A percentile compares a stretch with the other conserved stretches of the same genome.
Evolutionary conservation across 2,797 vertebrate genomes (phyloP).

Genomic region (Neosalanx taihuensis): DNA sequence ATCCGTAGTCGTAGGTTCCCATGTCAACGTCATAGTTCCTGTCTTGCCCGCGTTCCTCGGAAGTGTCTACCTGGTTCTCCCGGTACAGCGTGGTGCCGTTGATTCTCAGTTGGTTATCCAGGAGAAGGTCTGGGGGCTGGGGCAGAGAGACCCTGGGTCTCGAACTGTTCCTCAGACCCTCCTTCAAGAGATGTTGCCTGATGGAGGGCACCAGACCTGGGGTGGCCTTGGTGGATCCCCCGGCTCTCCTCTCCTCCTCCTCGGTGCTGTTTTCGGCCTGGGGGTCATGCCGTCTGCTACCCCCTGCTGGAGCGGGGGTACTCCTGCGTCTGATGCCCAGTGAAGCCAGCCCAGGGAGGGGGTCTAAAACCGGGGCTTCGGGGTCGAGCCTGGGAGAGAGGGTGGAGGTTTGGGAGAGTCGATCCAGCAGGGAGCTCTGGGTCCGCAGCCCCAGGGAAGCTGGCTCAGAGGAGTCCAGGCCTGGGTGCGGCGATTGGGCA

Average conservation of each 20-base stretch:
- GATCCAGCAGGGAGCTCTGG: conserved; percentile 42
- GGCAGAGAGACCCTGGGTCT: conserved; percentile 35
- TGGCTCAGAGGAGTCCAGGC: conserved; percentile 42
- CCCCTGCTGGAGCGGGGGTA: conserved; percentile 32
- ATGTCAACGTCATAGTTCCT: conserved; percentile 73
- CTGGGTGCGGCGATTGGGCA: conserved; percentile 37
- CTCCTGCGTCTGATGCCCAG: conserved; percentile 45
- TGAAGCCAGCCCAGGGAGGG: conserved; percentile 17
- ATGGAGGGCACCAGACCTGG: conserved; percentile 49
- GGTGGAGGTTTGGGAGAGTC: conserved; percentile 14
- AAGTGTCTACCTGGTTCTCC: conserved; percentile 69
- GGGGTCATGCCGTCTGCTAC: conserved; percentile 14
- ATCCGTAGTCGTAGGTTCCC: conserved; percentile 83
- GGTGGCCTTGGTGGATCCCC: conserved; percentile 45
- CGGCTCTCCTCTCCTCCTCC: conserved; percentile 39
- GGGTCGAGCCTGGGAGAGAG: conserved; percentile 24
- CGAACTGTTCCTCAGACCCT: conserved; percentile 59
- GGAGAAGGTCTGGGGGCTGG: conserved; percentile 47
- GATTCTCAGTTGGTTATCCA: conserved; percentile 65
- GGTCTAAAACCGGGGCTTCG: conserved; percentile 30
- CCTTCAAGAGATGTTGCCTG: conserved; percentile 63
- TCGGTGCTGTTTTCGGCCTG: conserved; percentile 60
- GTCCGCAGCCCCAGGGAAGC: conserved; percentile 41
- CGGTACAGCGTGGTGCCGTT: conserved; percentile 75
- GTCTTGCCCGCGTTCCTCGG: conserved; percentile 70